These are phyloP conservation scores for Eupithecia subfuscata DNA, from an alignment of 2,888 invertebrate species.

Conservation along the genomic window DNA sequence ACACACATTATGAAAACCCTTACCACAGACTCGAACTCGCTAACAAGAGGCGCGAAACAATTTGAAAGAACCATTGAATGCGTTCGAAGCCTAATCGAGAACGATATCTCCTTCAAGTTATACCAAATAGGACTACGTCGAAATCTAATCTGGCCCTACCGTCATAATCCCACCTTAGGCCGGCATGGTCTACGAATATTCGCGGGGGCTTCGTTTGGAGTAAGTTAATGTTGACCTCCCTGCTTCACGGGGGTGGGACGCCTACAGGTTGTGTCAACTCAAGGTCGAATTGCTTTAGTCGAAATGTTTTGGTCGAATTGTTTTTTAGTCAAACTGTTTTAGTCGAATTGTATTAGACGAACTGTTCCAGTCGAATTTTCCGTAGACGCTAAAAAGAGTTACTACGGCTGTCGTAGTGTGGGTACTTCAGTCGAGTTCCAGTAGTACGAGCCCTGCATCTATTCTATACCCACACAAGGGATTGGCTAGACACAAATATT, in stretches of 20 bases:
- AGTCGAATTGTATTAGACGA: too few species aligned
- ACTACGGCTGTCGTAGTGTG: neutral
- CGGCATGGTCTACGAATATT: too few species aligned
- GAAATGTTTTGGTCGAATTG: too few species aligned
- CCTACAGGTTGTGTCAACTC: too few species aligned
- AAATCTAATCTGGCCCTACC: neutral
- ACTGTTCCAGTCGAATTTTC: too few species aligned
- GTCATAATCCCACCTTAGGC: neutral
- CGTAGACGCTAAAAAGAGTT: neutral
- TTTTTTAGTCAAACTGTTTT: too few species aligned
- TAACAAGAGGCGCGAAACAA: neutral
- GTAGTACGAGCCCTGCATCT: constrained; percentile 42
- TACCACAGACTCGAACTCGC: constrained; percentile 38
- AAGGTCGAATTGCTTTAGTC: too few species aligned
- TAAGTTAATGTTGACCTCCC: too few species aligned
- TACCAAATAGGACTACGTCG: neutral
- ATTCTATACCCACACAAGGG: constrained; percentile 60
- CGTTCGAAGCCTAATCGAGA: neutral
- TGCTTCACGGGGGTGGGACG: too few species aligned
- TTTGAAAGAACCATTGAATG: neutral
- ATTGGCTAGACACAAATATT: constrained; percentile 78
- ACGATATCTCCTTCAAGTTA: neutral
- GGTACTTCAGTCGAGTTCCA: constrained; percentile 20
- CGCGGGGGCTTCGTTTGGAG: too few species aligned
- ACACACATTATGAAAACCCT: constrained; percentile 35